A percentile compares a stretch with the other conserved stretches of the same genome.
Conservation (phyloP, 2,888 invertebrate genomes). For the Plebejus argus region DNA sequence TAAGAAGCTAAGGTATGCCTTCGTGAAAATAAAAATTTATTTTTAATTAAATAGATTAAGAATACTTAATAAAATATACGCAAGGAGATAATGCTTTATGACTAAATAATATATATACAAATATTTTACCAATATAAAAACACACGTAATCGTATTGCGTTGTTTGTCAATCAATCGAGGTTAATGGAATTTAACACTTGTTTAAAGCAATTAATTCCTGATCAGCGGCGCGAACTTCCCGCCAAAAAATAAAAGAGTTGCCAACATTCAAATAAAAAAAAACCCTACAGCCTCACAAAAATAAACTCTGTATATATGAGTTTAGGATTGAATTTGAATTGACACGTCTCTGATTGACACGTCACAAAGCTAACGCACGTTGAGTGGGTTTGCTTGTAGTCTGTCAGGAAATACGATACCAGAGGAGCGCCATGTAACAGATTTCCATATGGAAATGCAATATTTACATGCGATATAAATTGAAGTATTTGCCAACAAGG, state of each 20-base stretch:
- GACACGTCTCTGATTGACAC: background rate
- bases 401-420: constrained; percentile 43
- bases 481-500: constrained; percentile 5
- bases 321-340: constrained; percentile 19
- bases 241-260: background rate
- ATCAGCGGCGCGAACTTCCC: background rate
- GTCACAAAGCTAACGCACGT: constrained; percentile 34
- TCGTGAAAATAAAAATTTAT: too few species aligned
- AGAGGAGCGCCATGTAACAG: constrained; percentile 12
- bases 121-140: background rate
- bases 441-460: constrained; percentile 29
- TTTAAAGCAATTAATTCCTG: constrained; percentile 5
- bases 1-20: too few species aligned
- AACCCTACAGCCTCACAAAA: background rate
- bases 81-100: too few species aligned
- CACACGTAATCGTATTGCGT: background rate
- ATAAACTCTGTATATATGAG: background rate
- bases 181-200: constrained; percentile 4
- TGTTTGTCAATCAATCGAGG: background rate
- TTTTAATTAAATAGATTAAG: too few species aligned
- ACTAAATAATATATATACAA: too few species aligned
- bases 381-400: constrained; percentile 60
- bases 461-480: constrained; percentile 14
- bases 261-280: background rate
- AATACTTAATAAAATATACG: too few species aligned